phyloP scores from a whole-genome alignment of 1,140 invertebrate genomes.

The Drosophila gunungcola region DNA sequence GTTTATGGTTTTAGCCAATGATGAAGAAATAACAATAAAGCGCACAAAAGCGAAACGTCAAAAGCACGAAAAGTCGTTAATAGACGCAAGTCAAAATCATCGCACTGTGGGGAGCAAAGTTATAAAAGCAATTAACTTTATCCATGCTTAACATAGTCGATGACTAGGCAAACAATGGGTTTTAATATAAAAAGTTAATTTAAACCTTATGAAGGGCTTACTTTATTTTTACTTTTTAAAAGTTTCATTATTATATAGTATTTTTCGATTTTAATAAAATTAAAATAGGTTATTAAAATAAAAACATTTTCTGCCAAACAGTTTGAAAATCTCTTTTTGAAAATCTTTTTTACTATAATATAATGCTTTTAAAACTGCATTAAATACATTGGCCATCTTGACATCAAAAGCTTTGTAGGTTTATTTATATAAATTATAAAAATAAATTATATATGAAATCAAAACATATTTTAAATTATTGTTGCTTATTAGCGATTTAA shows the following conservation, averaged over 20 bases:
- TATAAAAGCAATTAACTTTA: constrained; percentile 3
- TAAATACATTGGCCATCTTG: no score
- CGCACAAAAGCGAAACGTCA: constrained; percentile 60
- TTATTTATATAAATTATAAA: no score
- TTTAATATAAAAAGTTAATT: background rate
- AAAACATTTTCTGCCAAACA: no score
- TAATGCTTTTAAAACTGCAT: no score
- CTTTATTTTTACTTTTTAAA: background rate
- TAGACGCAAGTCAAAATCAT: constrained; percentile 9
- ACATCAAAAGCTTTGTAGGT: no score
- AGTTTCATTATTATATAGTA: background rate
- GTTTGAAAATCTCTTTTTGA: no score
- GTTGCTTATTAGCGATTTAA: background rate
- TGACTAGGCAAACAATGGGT: background rate
- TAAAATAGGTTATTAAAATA: no score
- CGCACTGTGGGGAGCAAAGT: constrained; percentile 28
- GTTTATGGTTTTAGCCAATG: constrained; percentile 47
- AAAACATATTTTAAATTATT: no score
- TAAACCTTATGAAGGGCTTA: background rate
- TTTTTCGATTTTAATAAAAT: no score
- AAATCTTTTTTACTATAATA: no score
- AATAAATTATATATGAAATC: no score
- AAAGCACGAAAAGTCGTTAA: constrained; percentile 36
- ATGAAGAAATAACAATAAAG: constrained; percentile 73
- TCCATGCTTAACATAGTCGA: background rate